Evolutionary conservation across 2,113 vertebrate genomes (phyloP).

Genomic region (Urocitellus parryii): DNA sequence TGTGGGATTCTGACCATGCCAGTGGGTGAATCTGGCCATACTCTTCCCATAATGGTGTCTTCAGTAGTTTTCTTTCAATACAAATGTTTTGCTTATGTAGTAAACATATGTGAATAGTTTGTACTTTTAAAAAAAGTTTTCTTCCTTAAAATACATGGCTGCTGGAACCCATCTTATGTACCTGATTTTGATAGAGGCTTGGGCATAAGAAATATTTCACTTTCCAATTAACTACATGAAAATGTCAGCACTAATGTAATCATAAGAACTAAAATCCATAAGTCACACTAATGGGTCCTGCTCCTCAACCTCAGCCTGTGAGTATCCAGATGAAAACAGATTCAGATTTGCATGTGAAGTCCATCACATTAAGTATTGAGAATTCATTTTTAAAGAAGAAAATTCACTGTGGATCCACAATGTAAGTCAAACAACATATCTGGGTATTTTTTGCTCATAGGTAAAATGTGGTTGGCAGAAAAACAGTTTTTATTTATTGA

Average conservation of each 20-base stretch:
- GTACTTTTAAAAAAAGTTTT: neutral
- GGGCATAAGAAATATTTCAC: neutral
- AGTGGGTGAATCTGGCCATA: neutral
- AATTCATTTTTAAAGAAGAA: neutral
- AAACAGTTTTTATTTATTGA: neutral
- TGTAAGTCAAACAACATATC: neutral
- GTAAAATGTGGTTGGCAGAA: neutral
- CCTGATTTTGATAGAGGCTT: neutral
- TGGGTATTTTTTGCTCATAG: neutral
- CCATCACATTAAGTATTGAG: neutral
- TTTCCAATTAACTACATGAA: neutral
- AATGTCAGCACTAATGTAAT: neutral
- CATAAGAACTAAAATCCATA: neutral
- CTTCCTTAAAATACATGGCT: neutral
- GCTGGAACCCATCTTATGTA: neutral
- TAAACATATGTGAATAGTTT: neutral
- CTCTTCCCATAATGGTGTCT: neutral
- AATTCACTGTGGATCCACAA: neutral
- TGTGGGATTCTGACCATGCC: neutral
- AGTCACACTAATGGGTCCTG: too few species aligned
- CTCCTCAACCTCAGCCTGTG: neutral
- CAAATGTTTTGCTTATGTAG: neutral
- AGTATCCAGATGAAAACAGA: neutral
- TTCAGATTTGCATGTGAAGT: neutral
- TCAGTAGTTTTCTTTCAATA: neutral